These are phyloP conservation scores for Heteromyza rotundicornis DNA, from an alignment of 2,888 invertebrate genomes.

Conservation along the genomic window DNA sequence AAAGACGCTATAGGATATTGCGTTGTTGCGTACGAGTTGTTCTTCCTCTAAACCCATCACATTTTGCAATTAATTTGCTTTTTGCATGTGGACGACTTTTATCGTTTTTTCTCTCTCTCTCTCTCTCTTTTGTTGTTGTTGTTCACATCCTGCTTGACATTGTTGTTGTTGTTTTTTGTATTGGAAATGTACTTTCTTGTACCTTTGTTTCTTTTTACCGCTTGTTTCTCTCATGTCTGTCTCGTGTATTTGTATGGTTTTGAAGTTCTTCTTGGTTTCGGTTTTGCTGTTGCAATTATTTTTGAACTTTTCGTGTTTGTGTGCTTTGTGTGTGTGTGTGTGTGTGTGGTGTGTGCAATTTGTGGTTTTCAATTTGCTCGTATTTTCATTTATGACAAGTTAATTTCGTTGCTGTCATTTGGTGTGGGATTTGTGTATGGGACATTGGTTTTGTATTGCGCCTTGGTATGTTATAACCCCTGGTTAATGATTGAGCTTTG, in stretches of 20 bases:
- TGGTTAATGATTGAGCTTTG: too few relatives aligned
- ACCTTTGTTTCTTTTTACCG: not conserved
- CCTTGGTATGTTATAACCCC: too few relatives aligned
- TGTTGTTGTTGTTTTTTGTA: not conserved
- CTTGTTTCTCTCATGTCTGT: not conserved
- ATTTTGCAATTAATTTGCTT: slow-evolving; percentile 19
- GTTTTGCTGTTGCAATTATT: not conserved
- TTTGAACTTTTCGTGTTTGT: not conserved
- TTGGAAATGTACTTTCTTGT: not conserved
- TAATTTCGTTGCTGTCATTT: not conserved
- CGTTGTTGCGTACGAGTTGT: not conserved
- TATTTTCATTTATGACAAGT: not conserved
- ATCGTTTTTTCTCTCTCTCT: not conserved
- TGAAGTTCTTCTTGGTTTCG: too few relatives aligned
- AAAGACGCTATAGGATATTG: not conserved
- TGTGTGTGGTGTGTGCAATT: too few relatives aligned
- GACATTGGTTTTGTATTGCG: too few relatives aligned
- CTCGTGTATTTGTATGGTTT: too few relatives aligned
- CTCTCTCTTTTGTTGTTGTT: not conserved
- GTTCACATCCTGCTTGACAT: too few relatives aligned
- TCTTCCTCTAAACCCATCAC: not conserved
- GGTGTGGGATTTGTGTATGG: too few relatives aligned
- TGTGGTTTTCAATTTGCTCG: not conserved
- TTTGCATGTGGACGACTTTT: not conserved
- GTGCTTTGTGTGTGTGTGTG: too few relatives aligned